A percentile compares a stretch with the other conserved stretches of the same genome.
phyloP scores from a whole-genome alignment of 2,797 vertebrate species.

The Leptatherina wallacei region DNA sequence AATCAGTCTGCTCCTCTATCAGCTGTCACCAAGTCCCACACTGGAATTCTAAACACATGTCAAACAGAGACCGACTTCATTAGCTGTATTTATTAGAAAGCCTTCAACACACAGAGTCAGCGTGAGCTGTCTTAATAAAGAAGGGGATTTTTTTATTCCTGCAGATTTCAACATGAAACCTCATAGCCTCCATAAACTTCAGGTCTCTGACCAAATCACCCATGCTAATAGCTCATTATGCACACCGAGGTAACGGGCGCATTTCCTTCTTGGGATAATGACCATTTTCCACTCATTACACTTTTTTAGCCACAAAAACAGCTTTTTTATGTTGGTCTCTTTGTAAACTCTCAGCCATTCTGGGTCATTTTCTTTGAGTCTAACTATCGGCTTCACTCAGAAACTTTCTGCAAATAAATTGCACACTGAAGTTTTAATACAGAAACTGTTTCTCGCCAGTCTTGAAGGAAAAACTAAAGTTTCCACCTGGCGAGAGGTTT shows the following conservation, averaged over 20 bases:
- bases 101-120: slow-evolving; percentile 1
- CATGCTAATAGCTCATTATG: slow-evolving; percentile 37
- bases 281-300: slow-evolving; percentile 48
- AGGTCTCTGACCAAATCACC: slow-evolving; percentile 14
- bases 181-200: slow-evolving; percentile 20
- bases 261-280: slow-evolving; percentile 38
- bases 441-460: slow-evolving; percentile 12
- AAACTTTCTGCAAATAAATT: slow-evolving; percentile 20
- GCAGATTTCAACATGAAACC: slow-evolving; percentile 21
- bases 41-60: slow-evolving; percentile 20
- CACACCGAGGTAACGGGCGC: slow-evolving; percentile 16
- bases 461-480: slow-evolving; percentile 9
- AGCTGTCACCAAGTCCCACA: slow-evolving; percentile 15
- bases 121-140: slow-evolving; percentile 1
- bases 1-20: slow-evolving; percentile 11
- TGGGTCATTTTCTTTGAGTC: slow-evolving; percentile 29
- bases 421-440: slow-evolving; percentile 27
- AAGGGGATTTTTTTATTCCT: slow-evolving; percentile 20
- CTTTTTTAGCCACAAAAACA: slow-evolving; percentile 25
- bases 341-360: slow-evolving; percentile 28
- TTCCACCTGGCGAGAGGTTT: not conserved
- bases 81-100: slow-evolving; percentile 15
- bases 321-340: slow-evolving; percentile 6
- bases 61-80: slow-evolving; percentile 19
- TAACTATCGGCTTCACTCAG: slow-evolving; percentile 6